Percentiles rank a stretch among this genome's conserved stretches.
Evolutionary conservation across 2,797 vertebrate genomes (phyloP).

Genomic region (Spheniscus humboldti): DNA sequence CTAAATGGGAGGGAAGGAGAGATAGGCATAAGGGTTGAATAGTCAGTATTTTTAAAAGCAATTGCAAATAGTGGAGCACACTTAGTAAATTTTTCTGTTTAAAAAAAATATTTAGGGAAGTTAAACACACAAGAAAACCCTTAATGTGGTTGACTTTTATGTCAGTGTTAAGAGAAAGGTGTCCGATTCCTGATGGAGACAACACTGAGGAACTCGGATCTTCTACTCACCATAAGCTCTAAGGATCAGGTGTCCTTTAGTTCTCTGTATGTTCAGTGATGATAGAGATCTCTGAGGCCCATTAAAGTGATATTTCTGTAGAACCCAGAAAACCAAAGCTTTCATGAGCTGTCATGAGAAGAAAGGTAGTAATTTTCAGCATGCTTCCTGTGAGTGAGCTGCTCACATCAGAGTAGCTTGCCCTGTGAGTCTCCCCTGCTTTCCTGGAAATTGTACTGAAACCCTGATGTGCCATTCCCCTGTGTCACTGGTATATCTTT

Average conservation of each 20-base stretch:
- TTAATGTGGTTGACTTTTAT: background rate
- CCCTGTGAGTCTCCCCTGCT: background rate
- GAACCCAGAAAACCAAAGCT: background rate
- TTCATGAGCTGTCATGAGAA: background rate
- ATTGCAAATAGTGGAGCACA: background rate
- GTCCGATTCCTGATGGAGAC: background rate
- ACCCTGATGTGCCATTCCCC: background rate
- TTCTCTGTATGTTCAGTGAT: background rate
- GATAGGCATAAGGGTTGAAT: background rate
- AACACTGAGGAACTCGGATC: background rate
- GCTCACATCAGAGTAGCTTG: background rate
- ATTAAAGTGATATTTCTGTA: background rate
- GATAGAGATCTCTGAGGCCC: background rate
- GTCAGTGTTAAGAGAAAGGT: background rate
- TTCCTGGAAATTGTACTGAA: background rate
- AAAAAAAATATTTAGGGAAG: background rate
- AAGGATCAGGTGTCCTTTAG: background rate
- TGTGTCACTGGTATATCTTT: background rate
- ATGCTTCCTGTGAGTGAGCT: background rate
- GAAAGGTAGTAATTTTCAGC: background rate
- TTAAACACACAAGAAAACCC: background rate
- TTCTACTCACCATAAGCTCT: background rate
- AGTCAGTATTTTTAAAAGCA: background rate
- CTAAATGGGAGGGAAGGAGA: background rate
- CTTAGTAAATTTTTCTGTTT: background rate